phyloP scores from a whole-genome alignment of 2,113 vertebrate genomes.

The Muntiacus reevesi region DNA sequence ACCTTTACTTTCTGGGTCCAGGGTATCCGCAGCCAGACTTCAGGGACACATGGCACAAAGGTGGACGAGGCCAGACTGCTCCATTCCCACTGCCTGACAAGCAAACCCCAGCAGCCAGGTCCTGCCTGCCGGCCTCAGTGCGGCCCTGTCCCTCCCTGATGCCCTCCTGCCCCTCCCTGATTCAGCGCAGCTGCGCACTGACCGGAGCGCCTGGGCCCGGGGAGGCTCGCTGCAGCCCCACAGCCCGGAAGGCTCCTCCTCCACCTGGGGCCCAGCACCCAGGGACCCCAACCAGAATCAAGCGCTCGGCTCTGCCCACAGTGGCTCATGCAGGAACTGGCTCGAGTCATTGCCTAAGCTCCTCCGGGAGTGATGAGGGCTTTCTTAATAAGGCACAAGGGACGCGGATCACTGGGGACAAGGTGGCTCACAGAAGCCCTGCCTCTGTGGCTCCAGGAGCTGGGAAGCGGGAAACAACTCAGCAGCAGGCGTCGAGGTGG shows the following conservation, averaged over 20 bases:
- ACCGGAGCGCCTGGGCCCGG: not conserved
- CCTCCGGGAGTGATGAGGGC: not conserved
- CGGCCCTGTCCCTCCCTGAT: too few relatives aligned
- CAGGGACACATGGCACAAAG: too few relatives aligned
- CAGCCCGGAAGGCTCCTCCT: not conserved
- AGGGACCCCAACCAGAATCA: not conserved
- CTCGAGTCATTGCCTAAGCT: not conserved
- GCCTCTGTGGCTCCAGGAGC: not conserved
- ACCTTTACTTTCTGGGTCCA: not conserved
- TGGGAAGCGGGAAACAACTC: not conserved
- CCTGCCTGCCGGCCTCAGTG: not conserved
- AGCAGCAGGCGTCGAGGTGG: not conserved
- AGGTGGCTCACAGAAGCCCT: not conserved
- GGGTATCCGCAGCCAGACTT: not conserved
- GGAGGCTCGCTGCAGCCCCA: not conserved
- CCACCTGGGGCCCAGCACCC: not conserved
- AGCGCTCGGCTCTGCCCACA: too few relatives aligned
- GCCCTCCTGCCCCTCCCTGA: not conserved
- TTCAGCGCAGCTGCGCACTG: not conserved
- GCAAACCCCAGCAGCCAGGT: not conserved
- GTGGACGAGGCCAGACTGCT: accelerated
- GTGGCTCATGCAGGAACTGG: not conserved
- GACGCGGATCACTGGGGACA: not conserved
- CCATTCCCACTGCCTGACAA: not conserved
- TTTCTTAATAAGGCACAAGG: not conserved